A percentile compares a stretch with the other conserved stretches of the same genome.
phyloP scores from a whole-genome alignment of 2,113 vertebrate species.

The Neodon shergylaensis region DNA sequence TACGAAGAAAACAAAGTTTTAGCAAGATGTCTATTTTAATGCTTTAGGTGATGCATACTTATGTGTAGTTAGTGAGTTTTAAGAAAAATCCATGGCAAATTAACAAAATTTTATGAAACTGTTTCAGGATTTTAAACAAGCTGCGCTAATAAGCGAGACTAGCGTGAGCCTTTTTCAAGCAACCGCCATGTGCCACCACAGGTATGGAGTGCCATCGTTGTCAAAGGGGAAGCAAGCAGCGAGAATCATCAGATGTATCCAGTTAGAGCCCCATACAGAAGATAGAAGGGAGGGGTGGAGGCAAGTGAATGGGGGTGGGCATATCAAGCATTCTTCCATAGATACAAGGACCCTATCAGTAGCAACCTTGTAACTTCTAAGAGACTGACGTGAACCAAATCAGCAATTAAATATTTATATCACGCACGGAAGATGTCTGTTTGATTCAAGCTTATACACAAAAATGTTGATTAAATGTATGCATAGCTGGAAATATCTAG shows the following conservation, averaged over 20 bases:
- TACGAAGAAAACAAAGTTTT: not conserved
- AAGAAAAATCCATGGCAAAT: constrained; percentile 29
- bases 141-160: constrained; percentile 71
- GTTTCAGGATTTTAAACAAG: constrained; percentile 88
- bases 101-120: not conserved
- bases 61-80: not conserved
- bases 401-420: not conserved
- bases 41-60: not conserved
- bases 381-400: not conserved
- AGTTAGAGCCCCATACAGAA: not conserved
- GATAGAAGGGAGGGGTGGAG: not conserved
- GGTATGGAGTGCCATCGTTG: constrained; percentile 73
- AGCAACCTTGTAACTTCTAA: not conserved
- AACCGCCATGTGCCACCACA: constrained; percentile 85
- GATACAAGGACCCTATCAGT: not conserved
- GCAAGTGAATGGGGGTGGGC: not conserved
- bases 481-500: not conserved
- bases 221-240: not conserved
- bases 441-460: not conserved
- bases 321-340: not conserved
- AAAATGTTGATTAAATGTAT: not conserved
- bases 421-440: not conserved
- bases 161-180: constrained; percentile 80
- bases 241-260: rapidly evolving
- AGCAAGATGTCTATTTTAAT: constrained; percentile 29